Conservation (phyloP, 53 echinoderm and acorn worm species). For the Echinometra lucunter region DNA sequence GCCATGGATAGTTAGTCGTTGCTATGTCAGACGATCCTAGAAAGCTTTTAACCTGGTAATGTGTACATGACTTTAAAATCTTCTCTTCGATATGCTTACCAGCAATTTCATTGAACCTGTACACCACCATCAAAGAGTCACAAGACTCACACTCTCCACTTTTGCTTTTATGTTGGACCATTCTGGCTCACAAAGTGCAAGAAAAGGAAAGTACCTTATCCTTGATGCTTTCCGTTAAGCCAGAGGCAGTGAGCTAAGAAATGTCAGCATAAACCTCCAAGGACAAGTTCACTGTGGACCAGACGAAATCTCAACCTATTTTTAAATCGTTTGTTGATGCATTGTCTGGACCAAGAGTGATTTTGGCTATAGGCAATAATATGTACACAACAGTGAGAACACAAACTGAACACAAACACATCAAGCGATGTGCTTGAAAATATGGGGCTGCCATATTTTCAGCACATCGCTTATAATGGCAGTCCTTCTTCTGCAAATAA, state of each 20-base stretch:
- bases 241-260: neutral
- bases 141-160: neutral
- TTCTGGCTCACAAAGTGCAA: neutral
- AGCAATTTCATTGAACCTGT: neutral
- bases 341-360: neutral
- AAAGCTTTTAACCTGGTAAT: no score
- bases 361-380: neutral
- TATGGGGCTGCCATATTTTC: no score
- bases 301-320: neutral
- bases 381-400: neutral
- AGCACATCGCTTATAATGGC: no score
- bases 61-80: no score
- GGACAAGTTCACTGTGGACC: constrained; percentile 27
- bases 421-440: no score
- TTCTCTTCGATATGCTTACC: no score
- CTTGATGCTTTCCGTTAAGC: constrained; percentile 18
- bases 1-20: no score
- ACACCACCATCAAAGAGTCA: neutral
- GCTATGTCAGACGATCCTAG: no score
- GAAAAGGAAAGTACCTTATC: neutral
- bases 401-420: no score
- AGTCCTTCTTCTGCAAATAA: no score
- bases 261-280: constrained; percentile 16
- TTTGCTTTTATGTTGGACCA: neutral
- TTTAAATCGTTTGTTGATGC: neutral